Base-by-base conservation (phyloP, 2,888 invertebrate species). In the Habroteleia sp. region DNA sequence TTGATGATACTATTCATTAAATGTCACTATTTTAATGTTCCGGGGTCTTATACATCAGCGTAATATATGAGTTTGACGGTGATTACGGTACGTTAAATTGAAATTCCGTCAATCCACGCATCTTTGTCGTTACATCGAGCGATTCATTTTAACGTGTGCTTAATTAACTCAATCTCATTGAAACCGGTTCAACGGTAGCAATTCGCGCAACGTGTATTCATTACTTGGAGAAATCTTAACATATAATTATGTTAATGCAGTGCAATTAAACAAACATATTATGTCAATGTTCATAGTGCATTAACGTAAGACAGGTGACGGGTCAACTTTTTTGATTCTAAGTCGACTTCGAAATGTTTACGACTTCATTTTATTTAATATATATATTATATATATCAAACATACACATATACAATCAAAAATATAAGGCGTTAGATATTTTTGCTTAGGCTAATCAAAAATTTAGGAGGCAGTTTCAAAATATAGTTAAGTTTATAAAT, bases 81-180 rank as follows among this genome's bases (percentile, higher is more conserved):
- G 79, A 85, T 84, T 80, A 80, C 77, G 77, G 73, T 80, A 76
- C 78, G 79, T 80, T 80, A 78, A 86, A 86, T 85, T 84, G 83
- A 85, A 85, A 84, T 81, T 81, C 81, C 76, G 79, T 74, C 71
- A 78, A 76, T 79, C 77, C 58, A 71, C 62, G 68, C 77, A 74
- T 69, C 62, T 58, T 48, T 68, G 44, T 78, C 74, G 56, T 72
- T 56, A 62, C 58, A 52, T 25, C 58, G 74, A 76, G 56, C 81
- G 79, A 83, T 82, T 81, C 80, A 84, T 83, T 84, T 83, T 84
- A 83, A 82, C 82, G 79, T 77, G 46, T 74, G 77, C 78, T 83
- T 85, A 86, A 87, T 85, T 85, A 85, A 83, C 83, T 75, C 77
- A 77, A 75, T 78, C 79, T 79, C 78, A 79, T 82, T 79, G 78